Evolutionary conservation across 1,140 invertebrate species (phyloP).

Genomic region (Trichonephila inaurata): DNA sequence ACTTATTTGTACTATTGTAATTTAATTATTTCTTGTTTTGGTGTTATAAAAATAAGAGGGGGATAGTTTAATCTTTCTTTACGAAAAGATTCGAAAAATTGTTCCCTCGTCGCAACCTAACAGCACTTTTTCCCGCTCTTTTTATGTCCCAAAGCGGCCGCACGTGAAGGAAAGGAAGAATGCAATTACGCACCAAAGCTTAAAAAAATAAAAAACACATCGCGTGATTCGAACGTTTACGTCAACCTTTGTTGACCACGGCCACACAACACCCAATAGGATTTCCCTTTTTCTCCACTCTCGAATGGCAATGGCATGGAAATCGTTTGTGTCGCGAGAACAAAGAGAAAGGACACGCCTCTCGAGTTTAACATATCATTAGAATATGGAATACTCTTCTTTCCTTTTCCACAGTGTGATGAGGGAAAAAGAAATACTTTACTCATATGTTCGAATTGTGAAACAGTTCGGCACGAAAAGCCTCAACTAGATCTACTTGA

Average conservation of each 20-base stretch:
- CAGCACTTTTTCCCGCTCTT: constrained; percentile 30
- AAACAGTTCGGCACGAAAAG: background rate
- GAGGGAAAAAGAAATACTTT: background rate
- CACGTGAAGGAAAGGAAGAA: constrained; percentile 29
- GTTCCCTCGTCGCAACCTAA: background rate
- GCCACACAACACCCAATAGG: constrained; percentile 31
- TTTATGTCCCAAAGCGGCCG: background rate
- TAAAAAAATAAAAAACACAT: background rate
- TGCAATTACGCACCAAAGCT: constrained; percentile 18
- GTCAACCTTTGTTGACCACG: constrained; percentile 56
- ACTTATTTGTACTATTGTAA: too few species aligned
- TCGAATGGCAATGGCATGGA: constrained; percentile 45
- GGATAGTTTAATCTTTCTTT: background rate
- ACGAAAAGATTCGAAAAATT: background rate
- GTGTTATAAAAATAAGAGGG: too few species aligned
- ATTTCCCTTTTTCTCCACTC: constrained; percentile 39
- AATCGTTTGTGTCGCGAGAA: constrained; percentile 52
- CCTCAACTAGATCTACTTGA: constrained; percentile 48
- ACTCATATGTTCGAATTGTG: background rate
- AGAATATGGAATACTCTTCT: constrained; percentile 13
- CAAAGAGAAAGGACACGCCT: constrained; percentile 50
- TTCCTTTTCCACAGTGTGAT: background rate
- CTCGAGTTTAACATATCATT: constrained; percentile 64
- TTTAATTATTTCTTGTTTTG: too few species aligned
- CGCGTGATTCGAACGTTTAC: constrained; percentile 60